Conservation (phyloP, 2,113 vertebrate species). For the Notechis scutatus region DNA sequence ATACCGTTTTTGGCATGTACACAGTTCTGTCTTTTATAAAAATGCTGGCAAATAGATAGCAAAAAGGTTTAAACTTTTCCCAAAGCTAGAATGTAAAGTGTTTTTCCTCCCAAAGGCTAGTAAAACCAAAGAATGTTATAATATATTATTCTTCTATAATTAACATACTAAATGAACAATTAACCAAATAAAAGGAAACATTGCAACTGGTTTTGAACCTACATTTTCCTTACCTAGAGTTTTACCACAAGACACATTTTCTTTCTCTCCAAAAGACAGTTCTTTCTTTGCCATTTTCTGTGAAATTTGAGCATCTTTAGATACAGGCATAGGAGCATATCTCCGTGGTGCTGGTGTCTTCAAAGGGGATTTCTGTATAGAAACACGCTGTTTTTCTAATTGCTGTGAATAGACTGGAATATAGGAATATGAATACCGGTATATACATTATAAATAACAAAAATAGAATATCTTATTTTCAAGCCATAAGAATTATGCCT, state of each 20-base stretch:
- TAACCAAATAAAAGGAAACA: neutral
- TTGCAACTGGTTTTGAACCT: neutral
- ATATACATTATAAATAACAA: neutral
- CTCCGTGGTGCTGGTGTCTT: conserved; percentile 78
- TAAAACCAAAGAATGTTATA: neutral
- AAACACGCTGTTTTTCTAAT: conserved; percentile 21
- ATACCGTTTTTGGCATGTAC: neutral
- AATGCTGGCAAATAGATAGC: neutral
- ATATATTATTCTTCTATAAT: neutral
- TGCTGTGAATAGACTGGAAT: conserved; percentile 52
- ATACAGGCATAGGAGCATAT: conserved; percentile 74
- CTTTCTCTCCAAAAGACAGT: conserved; percentile 58
- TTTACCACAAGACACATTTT: conserved; percentile 58
- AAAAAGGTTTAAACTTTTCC: neutral
- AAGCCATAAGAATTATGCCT: neutral
- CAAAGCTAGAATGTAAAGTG: neutral
- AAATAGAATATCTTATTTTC: neutral
- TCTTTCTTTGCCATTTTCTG: conserved; percentile 52
- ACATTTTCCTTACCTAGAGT: conserved; percentile 8
- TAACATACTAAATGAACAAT: neutral
- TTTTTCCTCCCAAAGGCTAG: neutral
- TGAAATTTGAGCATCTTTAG: conserved; percentile 62
- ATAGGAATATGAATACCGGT: neutral
- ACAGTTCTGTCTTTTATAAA: neutral
- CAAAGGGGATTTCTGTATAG: conserved; percentile 61